Evolutionary conservation across 2,888 invertebrate species (phyloP), one percentile per base, ranked within the genome.

Genomic region (Aricia artaxerxes): DNA sequence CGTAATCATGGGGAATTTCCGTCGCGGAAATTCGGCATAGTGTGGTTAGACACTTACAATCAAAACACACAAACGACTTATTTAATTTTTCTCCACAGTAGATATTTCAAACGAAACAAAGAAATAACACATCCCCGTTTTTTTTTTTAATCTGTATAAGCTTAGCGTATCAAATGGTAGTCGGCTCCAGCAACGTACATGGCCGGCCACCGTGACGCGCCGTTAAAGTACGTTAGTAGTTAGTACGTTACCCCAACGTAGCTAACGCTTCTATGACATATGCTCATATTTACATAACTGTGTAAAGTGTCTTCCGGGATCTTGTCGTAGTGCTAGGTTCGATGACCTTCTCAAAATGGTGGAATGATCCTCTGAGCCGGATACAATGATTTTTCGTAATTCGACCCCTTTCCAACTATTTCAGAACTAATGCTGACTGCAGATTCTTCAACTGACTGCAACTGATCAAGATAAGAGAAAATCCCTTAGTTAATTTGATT

Each of bases 161-260:
- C 69, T 69, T 35, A 69, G 69, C 69, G 69, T 75, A 75, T 75
- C 75, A 44, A 75, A 44, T 49, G 44, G 24, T 24, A 75, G 11
- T 7, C n/a, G 7, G 44, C 24, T 44, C 5, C 44, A 75, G 75
- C 69, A 69, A 69, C 69, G 69, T 38, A 11, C 16, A n/a, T 60
- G 49, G 38, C 73, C 80, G 80, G 57, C 64, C 78, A 81, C 79
- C 83, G 83, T 82, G 80, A 83, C 83, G 82, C 79, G 79, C 81
- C 81, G 82, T 82, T 83, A 83, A 82, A 80, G 82, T 80, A 77
- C 79, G 79, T 78, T 73, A 80, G 82, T 81, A 61, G 79, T 78
- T 73, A 80, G 82, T 81, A 61, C 73, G 80, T 79, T 81, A 80
- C 75, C 75, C 75, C 38, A 75, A 75, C 75, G 75, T 49, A 69